A percentile compares a stretch with the other conserved stretches of the same genome.
Conservation (phyloP, 2,797 vertebrate genomes). For the Lagothrix lagotricha region DNA sequence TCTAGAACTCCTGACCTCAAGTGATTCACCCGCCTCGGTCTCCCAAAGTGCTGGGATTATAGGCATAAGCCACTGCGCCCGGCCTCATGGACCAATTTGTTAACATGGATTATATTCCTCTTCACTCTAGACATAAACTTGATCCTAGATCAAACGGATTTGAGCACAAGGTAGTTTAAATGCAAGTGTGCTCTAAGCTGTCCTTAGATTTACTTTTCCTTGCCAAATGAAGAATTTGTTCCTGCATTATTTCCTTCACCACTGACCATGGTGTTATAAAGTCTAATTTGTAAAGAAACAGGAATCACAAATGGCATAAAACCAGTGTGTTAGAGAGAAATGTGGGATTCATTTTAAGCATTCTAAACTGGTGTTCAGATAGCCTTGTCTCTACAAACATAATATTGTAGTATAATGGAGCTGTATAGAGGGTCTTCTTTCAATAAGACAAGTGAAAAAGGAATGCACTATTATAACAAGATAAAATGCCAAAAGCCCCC, state of each 20-base stretch:
- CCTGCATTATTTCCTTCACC: neutral
- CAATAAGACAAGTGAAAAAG: neutral
- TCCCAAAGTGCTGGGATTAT: neutral
- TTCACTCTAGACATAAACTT: neutral
- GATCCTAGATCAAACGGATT: neutral
- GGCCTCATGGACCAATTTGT: neutral
- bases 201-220: neutral
- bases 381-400: neutral
- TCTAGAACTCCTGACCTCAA: neutral
- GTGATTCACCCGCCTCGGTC: neutral
- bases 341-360: neutral
- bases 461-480: neutral
- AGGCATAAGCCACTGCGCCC: neutral
- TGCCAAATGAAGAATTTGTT: neutral
- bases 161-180: neutral
- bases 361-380: neutral
- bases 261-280: neutral
- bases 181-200: neutral
- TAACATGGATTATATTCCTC: neutral
- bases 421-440: neutral
- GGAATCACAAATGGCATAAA: neutral
- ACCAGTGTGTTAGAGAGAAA: neutral
- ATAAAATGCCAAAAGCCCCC: conserved; percentile 8
- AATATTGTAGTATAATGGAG: neutral
- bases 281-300: neutral